phyloP scores from a whole-genome alignment of 2,888 invertebrate genomes.

The Cosmorhoe ocellata region DNA sequence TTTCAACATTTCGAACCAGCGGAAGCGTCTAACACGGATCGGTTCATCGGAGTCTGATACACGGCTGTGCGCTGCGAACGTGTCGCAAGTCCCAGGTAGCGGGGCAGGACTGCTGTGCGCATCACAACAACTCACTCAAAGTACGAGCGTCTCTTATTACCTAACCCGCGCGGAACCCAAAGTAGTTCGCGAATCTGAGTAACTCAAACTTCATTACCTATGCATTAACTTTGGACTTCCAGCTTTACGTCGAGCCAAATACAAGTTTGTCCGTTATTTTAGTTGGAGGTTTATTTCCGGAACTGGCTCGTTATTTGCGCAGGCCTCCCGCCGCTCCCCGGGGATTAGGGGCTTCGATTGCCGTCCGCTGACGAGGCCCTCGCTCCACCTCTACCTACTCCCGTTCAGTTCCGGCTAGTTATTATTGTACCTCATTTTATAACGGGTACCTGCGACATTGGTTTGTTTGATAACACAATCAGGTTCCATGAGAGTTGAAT shows the following conservation, averaged over 20 bases:
- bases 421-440: no score
- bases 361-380: background rate
- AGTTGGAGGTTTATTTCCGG: conserved; percentile 13
- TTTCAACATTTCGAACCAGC: background rate
- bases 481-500: no score
- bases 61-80: no score
- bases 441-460: no score
- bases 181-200: background rate
- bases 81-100: no score
- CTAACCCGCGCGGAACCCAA: background rate
- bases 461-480: no score
- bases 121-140: no score
- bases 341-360: conserved; percentile 4
- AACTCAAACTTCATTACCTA: conserved; percentile 17
- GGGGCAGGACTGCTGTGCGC: no score
- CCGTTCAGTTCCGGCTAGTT: background rate
- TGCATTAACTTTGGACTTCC: conserved; percentile 15
- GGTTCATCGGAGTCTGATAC: no score
- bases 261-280: conserved; percentile 17
- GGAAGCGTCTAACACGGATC: no score
- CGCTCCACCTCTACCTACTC: background rate
- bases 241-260: conserved; percentile 1
- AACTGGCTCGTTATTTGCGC: background rate
- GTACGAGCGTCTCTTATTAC: background rate
- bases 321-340: background rate